Evolutionary conservation across 2,888 invertebrate genomes (phyloP), one percentile per base, ranked within the genome.

Genomic region (Netelia virgata): DNA sequence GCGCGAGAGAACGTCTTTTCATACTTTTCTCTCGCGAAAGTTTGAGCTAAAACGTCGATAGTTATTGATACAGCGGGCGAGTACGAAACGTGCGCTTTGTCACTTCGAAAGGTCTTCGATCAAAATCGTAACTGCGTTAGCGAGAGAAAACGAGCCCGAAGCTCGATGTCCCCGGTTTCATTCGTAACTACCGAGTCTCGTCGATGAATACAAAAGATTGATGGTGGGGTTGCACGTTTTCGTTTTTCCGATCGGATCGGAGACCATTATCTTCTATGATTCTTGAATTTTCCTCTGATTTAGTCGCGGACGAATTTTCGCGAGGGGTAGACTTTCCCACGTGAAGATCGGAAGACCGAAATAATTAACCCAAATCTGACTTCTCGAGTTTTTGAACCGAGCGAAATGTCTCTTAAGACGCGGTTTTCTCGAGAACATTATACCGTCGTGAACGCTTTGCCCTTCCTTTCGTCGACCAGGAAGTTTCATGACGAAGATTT

Each of bases 101-200:
- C 66, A 47, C 23, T 69, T 18, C 63, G 57, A 57, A 55, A 68
- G 78, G 86, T 90, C 89, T 88, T 91, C 91, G 89, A 91, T 91
- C 91, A 91, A 90, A 90, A 91, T 91, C 87, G 89, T 89, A 90
- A 88, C 78, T 87, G 78, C 90, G 88, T 91, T 91, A 90, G 90
- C 84, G 88, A 82, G 88, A 82, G 69, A 63, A 57, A 57, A 63
- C 74, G 59, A 47, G 36, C 11, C 18, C 63, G 23, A 53, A 18
- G 70, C 77, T 85, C 28, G 80, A 50, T 70, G 66, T 41, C 16
- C 63, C 79, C 80, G 87, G 83, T 90, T 90, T 88, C 90, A 90
- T 90, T 90, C 91, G 89, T 87, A 90, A 90, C 88, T 87, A 85
- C 84, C 68, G 75, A 75, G 86, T 87, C 87, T 83, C 76, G 36